These are phyloP conservation scores for Thrips palmi DNA, from an alignment of 1,140 invertebrate genomes.

Conservation along the genomic window DNA sequence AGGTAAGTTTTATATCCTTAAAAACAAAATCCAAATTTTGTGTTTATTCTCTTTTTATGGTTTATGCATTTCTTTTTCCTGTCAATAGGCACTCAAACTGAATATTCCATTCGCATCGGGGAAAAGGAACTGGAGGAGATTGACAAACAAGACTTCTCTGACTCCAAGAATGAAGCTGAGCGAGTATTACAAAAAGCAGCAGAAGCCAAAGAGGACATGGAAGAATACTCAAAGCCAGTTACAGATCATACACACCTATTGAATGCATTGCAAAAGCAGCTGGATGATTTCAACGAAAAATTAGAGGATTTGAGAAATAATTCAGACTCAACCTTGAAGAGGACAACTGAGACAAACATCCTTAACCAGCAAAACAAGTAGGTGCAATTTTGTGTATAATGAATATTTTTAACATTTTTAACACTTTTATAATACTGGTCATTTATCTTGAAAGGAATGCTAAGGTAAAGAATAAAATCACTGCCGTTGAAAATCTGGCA, in stretches of 20 bases:
- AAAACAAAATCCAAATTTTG: background rate
- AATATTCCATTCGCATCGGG: conserved; percentile 7
- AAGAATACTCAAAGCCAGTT: conserved; percentile 41
- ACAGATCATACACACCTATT: conserved; percentile 34
- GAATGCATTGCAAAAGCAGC: conserved; percentile 30
- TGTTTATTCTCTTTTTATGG: too few relatives aligned
- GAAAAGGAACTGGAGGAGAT: conserved; percentile 14
- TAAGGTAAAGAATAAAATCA: background rate
- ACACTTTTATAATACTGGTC: too few relatives aligned
- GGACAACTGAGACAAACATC: conserved; percentile 37
- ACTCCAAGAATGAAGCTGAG: conserved; percentile 10
- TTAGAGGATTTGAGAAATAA: conserved; percentile 53
- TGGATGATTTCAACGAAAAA: conserved; percentile 40
- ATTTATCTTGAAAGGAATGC: too few relatives aligned
- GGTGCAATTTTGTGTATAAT: too few relatives aligned
- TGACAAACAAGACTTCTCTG: conserved; percentile 7
- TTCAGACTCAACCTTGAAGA: conserved; percentile 36
- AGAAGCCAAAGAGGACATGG: conserved; percentile 38
- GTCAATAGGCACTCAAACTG: too few relatives aligned
- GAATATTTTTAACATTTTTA: too few relatives aligned
- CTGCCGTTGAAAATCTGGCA: background rate
- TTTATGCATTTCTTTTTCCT: too few relatives aligned
- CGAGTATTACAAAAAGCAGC: conserved; percentile 33
- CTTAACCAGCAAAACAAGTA: conserved; percentile 33
- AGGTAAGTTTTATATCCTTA: conserved; percentile 27